Evolutionary conservation across 2,113 vertebrate genomes (phyloP), one percentile per base, ranked within the genome.

Genomic region (Charina bottae): DNA sequence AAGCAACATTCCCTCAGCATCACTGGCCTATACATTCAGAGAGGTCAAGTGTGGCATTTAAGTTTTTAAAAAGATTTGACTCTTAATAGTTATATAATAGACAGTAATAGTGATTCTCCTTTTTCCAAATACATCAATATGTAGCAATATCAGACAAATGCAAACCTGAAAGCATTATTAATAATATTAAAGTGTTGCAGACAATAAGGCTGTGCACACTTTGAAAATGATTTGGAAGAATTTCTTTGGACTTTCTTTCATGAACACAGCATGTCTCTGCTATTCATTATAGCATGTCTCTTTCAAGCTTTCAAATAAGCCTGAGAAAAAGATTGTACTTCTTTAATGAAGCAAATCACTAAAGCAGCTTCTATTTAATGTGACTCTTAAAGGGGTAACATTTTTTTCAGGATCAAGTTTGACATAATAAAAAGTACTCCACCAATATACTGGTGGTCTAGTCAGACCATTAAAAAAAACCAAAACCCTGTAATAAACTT

Each of bases 391-490:
- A 64, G 62, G 26, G 26, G 10, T 64, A 12, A 28, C 26, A 64
- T 62, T 62, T 11, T n/a, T 64, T 64, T 64, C 62, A 64, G 62
- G 26, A 26, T 64, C 17, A 84, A 92, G 33, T 62, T 89, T 83
- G 60, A 78, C 28, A 12, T 11, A 78, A 49, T 58, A 28, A 28
- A n/a, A 28, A 78, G 85, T 85, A 11, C 53, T 93, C 92, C 90
- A 93, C 0, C 59, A 37, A 2, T 88, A 89, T 59, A 91, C 86
- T 89, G 26, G 83, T 6, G 2, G 59, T 88, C 78, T 88, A 92
- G 62, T 55, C 56, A 26, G 59, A 54, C 10, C 23, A 92, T 23
- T 49, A 94, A 83, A 12, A 7, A 60, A 62, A 2, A 24, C 26
- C 24, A 86, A n/a, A 6, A 72, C 15, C 49, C 1, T 92, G 0